phyloP scores from a whole-genome alignment of 2,113 vertebrate species.

The Psephotus haematonotus region DNA sequence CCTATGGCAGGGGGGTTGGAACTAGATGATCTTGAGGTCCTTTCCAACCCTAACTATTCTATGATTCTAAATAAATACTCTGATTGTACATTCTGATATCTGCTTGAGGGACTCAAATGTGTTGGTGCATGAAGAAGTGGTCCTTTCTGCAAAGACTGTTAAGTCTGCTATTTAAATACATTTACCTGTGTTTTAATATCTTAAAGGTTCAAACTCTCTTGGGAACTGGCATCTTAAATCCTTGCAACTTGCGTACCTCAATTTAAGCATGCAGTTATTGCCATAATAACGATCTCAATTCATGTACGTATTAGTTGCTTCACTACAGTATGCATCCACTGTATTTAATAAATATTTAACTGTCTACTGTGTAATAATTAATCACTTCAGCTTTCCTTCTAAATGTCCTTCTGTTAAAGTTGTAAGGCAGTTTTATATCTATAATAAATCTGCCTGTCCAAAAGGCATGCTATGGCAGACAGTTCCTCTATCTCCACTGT shows the following conservation, averaged over 20 bases:
- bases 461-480: background rate
- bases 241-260: background rate
- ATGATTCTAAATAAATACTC: background rate
- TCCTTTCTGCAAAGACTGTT: background rate
- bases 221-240: background rate
- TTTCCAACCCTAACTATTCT: no score
- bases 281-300: background rate
- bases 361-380: slow-evolving; percentile 44
- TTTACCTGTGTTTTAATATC: background rate
- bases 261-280: background rate
- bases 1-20: no score
- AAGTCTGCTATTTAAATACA: background rate
- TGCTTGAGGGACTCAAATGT: background rate
- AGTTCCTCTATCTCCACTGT: background rate
- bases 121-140: background rate
- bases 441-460: background rate
- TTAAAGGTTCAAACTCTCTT: background rate
- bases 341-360: slow-evolving; percentile 56
- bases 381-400: slow-evolving; percentile 6
- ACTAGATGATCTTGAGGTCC: no score
- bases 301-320: background rate
- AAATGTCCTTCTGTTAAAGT: background rate
- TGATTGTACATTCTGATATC: background rate
- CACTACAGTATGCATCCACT: background rate
- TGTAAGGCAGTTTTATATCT: background rate